Base-by-base conservation (phyloP, 2,888 invertebrate genomes). In the Acheta domesticus region DNA sequence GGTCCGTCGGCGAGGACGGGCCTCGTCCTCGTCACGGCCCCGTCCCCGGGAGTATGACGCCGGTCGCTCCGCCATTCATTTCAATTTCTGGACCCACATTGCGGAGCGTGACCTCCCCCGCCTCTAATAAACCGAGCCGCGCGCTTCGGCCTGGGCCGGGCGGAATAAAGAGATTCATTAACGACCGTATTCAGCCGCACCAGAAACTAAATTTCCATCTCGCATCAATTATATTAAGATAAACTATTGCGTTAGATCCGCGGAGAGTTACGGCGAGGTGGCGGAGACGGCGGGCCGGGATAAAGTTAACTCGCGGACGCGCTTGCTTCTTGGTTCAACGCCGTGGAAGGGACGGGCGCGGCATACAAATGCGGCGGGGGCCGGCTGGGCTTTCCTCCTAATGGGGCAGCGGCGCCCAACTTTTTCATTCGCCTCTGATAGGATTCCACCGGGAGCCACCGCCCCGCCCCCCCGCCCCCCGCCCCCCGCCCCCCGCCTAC, bases 341-440 rank as follows among this genome's bases (percentile, higher is more conserved):
- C 62, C 14, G n/a, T 5, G 62, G 16, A 62, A 62, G 36, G 62
- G n/a, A 62, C 62, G 62, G 8, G 62, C n/a, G 16, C n/a, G 62
- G 62, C 62, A 62, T 62, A 62, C 62, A 19, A 62, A 62, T 62
- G 62, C 62, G 14, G 14, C 62, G n/a, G 14, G 16, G 4, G 62
- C 16, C 14, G 62, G n/a, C 62, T 19, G 62, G 62, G 62, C n/a
- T 36, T 36, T 36, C 36, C 62, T n/a, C 62, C 14, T 62, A 62
- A 62, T 62, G 62, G 62, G 16, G 62, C 14, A 11, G 62, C 62
- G 14, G 16, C n/a, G 62, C 62, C n/a, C 62, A 62, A 62, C 62
- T 62, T 62, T 62, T 62, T 62, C 62, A 62, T 62, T n/a, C 62
- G 62, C 62, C n/a, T 62, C 62, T 62, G 62, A 62, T 62, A 62